phyloP scores from a whole-genome alignment of 2,113 vertebrate species.

The Lipophrys pholis region DNA sequence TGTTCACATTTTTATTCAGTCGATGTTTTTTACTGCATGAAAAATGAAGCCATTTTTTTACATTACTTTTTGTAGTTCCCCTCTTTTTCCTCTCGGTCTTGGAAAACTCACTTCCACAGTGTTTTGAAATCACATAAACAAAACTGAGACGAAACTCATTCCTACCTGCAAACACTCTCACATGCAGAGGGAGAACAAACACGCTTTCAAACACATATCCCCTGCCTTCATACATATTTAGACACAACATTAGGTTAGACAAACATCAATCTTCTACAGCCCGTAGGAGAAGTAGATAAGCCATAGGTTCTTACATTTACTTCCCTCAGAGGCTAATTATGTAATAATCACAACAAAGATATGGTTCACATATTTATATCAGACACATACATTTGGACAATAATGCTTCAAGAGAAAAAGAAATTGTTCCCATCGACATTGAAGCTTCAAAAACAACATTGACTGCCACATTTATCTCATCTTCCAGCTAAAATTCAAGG shows the following conservation, averaged over 20 bases:
- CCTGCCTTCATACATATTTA: background rate
- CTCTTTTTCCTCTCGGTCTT: constrained; percentile 28
- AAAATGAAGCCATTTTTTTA: constrained; percentile 37
- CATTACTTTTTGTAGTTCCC: background rate
- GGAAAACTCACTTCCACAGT: constrained; percentile 22
- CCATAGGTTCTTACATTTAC: constrained; percentile 28
- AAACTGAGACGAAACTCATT: constrained; percentile 28
- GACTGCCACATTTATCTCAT: no score
- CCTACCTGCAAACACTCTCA: constrained; percentile 25
- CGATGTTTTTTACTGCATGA: constrained; percentile 38
- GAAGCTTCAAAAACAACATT: constrained; percentile 6
- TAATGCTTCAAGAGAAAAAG: no score
- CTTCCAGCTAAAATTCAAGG: no score
- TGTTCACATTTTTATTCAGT: constrained; percentile 27
- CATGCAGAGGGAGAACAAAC: constrained; percentile 16
- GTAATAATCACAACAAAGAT: constrained; percentile 12
- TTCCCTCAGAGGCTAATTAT: constrained; percentile 18
- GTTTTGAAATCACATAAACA: constrained; percentile 26
- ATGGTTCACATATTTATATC: constrained; percentile 3
- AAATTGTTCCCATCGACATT: background rate
- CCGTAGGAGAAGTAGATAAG: constrained; percentile 22
- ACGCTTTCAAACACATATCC: background rate
- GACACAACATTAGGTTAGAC: constrained; percentile 3
- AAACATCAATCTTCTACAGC: constrained; percentile 26
- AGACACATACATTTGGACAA: no score